These are phyloP conservation scores for Trogon surrucura DNA, from an alignment of 2,113 vertebrate genomes.

Conservation along the genomic window DNA sequence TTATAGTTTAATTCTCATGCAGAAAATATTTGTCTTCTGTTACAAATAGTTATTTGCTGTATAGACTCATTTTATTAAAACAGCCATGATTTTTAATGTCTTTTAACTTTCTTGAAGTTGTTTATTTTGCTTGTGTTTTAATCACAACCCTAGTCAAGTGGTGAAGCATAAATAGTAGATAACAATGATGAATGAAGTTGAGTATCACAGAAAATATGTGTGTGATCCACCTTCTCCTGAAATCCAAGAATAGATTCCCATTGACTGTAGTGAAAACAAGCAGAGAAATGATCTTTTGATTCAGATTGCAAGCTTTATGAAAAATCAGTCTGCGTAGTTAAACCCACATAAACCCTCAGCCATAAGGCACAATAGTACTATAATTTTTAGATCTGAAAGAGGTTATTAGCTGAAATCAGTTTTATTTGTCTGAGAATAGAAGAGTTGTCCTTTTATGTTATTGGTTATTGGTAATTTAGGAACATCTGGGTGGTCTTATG, in stretches of 20 bases:
- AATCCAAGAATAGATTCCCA: background rate
- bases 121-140: conserved; percentile 46
- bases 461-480: background rate
- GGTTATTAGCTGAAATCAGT: background rate
- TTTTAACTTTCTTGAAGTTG: conserved; percentile 7
- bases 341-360: background rate
- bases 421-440: background rate
- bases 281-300: background rate
- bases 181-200: conserved; percentile 38
- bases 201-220: conserved; percentile 1
- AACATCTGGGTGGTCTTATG: background rate
- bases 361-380: background rate
- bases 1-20: background rate
- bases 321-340: background rate
- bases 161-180: conserved; percentile 49
- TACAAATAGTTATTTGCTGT: background rate
- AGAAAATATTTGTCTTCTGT: background rate
- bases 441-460: background rate
- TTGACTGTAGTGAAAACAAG: background rate
- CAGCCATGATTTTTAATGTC: background rate
- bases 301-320: background rate
- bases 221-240: conserved; percentile 13
- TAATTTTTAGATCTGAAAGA: background rate
- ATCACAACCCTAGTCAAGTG: conserved; percentile 36
- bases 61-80: background rate